A percentile compares a stretch with the other conserved stretches of the same genome.
These are phyloP conservation scores for Microtus oregoni DNA, from an alignment of 2,113 vertebrate species.

Conservation along the genomic window DNA sequence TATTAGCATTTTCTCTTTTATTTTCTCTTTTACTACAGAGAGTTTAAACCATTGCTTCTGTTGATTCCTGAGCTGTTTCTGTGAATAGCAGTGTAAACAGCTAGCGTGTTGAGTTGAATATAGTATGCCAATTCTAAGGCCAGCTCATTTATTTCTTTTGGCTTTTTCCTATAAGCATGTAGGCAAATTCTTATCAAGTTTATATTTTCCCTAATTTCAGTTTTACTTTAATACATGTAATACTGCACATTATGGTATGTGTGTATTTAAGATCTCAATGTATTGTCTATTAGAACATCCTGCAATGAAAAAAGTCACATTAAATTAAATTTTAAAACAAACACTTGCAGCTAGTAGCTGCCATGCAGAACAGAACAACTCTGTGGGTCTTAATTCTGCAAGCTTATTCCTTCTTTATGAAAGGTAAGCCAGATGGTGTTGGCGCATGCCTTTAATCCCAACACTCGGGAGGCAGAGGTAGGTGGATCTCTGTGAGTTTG, in stretches of 20 bases:
- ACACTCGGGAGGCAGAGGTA: no score
- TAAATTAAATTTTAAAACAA: neutral
- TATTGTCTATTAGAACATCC: neutral
- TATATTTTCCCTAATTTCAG: neutral
- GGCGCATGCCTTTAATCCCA: no score
- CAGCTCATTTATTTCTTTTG: slow-evolving; percentile 3
- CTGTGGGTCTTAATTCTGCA: neutral
- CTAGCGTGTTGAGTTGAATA: neutral
- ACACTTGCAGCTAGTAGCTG: neutral
- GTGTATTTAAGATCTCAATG: neutral
- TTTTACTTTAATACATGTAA: neutral
- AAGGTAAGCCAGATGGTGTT: no score
- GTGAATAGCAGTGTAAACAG: neutral
- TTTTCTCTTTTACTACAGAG: neutral
- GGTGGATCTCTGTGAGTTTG: no score
- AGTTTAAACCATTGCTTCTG: neutral
- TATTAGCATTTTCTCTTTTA: neutral
- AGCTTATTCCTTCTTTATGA: neutral
- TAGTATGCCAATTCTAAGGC: neutral
- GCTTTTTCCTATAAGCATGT: neutral
- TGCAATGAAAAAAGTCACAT: neutral
- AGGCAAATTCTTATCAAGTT: neutral
- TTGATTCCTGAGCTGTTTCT: neutral
- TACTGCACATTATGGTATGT: neutral
- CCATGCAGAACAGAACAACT: neutral